A percentile compares a stretch with the other conserved stretches of the same genome.
These are phyloP conservation scores for Drosophila sproati DNA, from an alignment of 1,140 invertebrate genomes.

Conservation along the genomic window DNA sequence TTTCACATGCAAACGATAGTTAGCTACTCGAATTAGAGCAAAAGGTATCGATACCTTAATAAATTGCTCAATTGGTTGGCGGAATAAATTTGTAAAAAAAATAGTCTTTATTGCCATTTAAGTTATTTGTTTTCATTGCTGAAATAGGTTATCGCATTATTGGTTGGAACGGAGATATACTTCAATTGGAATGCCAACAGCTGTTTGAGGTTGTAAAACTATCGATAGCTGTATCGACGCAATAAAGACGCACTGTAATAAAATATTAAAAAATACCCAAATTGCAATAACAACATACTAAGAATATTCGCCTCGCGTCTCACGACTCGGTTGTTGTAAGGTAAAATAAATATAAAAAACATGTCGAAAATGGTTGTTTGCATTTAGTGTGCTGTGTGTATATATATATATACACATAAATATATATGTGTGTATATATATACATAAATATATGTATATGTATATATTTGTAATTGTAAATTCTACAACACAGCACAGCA, in stretches of 20 bases:
- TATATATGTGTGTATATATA: background rate
- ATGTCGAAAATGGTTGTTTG: background rate
- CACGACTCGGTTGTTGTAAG: conserved; percentile 10
- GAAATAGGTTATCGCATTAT: too few relatives aligned
- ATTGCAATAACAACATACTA: conserved; percentile 15
- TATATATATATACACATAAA: conserved; percentile 1
- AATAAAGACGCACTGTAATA: background rate
- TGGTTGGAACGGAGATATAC: too few relatives aligned
- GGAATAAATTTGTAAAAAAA: too few relatives aligned
- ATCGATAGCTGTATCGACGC: conserved; percentile 1
- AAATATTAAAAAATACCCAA: conserved; percentile 12
- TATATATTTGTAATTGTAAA: conserved; percentile 27
- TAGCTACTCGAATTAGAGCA: background rate
- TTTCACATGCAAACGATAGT: background rate
- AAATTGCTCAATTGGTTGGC: background rate
- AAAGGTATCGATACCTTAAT: background rate
- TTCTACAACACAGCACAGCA: conserved; percentile 21
- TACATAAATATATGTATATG: conserved; percentile 3
- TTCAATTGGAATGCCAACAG: background rate
- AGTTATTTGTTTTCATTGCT: too few relatives aligned
- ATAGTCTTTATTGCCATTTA: too few relatives aligned
- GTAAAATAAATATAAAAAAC: conserved; percentile 5
- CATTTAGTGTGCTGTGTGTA: background rate
- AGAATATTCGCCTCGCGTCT: conserved; percentile 6
- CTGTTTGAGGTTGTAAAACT: background rate